Conservation (phyloP, 37 sponge, comb jelly and placozoan genomes). For the Chondrilla cf. caribensis region DNA sequence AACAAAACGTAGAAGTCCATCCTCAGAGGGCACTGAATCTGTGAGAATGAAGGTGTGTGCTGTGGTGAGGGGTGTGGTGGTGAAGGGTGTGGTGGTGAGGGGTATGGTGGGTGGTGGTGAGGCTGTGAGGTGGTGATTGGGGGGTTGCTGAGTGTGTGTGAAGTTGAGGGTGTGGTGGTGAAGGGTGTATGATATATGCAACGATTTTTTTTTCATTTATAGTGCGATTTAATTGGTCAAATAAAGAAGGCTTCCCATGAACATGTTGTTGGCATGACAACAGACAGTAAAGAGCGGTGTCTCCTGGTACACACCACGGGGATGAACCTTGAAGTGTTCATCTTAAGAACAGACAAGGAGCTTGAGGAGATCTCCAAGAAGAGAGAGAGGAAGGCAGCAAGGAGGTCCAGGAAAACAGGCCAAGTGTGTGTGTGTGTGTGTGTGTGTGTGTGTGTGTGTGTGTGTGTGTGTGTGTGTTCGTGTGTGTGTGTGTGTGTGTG, state of each 20-base stretch:
- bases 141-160: no score
- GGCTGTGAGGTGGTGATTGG: neutral
- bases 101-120: neutral
- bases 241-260: conserved; percentile 8
- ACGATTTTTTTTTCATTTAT: no score
- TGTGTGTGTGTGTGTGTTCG: conserved; percentile 3
- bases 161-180: no score
- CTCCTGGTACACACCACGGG: conserved; percentile 28
- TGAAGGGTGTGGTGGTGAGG: neutral
- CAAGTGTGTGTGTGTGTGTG: conserved; percentile 5
- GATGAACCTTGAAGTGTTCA: conserved; percentile 54
- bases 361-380: conserved; percentile 48
- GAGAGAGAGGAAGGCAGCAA: conserved; percentile 48
- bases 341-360: conserved; percentile 52
- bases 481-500: conserved; percentile 14
- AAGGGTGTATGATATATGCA: no score
- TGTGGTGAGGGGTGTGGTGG: conserved; percentile 5
- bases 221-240: neutral
- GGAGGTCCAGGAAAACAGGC: conserved; percentile 7
- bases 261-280: neutral
- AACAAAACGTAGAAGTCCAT: no score
- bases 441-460: neutral
- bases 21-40: no score
- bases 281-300: neutral
- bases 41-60: neutral